Base-by-base conservation (phyloP, 2,797 vertebrate species). In the Limnodromus scolopaceus region DNA sequence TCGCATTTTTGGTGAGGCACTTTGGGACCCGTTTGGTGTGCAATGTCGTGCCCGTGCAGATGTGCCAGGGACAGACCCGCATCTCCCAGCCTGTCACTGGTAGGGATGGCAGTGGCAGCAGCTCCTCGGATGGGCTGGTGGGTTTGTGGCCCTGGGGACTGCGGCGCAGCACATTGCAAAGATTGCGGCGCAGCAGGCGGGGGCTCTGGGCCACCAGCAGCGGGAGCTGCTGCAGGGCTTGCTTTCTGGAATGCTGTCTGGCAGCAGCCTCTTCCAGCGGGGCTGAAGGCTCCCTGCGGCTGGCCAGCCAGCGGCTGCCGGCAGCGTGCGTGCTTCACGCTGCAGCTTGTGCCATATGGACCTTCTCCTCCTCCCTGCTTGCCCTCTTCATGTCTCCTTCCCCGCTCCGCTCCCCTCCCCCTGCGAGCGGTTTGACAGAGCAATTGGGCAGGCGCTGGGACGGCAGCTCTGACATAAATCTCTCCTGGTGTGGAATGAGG, bases 401-500 rank as follows among this genome's bases (percentile, higher is more conserved):
- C 93, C 94, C 0, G n/a, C 94, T 92, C 58, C 10, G 78, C 91
- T 92, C 87, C 72, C 95, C 84, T 76, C 87, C 97, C 81, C 94
- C 96, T 94, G 69, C 58, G 41, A 94, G 95, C 38, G 22, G 80
- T 96, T 97, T 96, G 96, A 97, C 95, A 82, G 97, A 97, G 97
- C 97, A 95, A 92, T 98, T 96, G 97, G 95, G 97, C 98, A 95
- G 94, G 98, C 98, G 79, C 96, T 96, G 96, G 97, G 97, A 97
- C 94, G 82, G 97, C 98, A 96, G 97, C 97, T 95, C 97, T 96
- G 97, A 98, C 98, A 98, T 98, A 98, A 98, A 98, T 98, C 98
- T 98, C 97, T 98, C 96, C 97, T 98, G 97, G 98, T 98, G 97
- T 98, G 98, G 98, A 98, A 98, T 98, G 96, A 98, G 97, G 96